Conservation (phyloP, 2,888 invertebrate genomes). For the Cheilosia urbana region DNA sequence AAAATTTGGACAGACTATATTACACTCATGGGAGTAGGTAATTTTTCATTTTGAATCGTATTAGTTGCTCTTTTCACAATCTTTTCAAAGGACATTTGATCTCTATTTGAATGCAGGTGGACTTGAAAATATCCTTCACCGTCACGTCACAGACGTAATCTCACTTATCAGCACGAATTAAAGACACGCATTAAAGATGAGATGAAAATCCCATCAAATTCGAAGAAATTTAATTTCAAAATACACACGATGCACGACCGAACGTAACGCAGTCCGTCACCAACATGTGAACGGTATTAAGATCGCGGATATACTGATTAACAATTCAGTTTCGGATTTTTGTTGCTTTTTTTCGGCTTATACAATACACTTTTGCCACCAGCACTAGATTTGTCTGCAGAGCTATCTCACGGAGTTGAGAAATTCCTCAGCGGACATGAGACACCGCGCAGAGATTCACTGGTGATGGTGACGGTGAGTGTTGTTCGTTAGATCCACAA, state of each 20-base stretch:
- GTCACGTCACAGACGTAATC: slow-evolving; percentile 5
- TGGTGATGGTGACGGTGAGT: slow-evolving; percentile 15
- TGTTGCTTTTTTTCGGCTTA: slow-evolving; percentile 68
- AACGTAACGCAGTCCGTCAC: slow-evolving; percentile 79
- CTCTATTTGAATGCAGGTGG: neutral
- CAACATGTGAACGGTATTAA: slow-evolving; percentile 81
- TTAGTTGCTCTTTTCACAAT: neutral
- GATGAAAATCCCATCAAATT: slow-evolving; percentile 4
- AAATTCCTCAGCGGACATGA: slow-evolving; percentile 68
- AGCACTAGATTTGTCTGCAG: slow-evolving; percentile 63
- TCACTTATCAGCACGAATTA: neutral
- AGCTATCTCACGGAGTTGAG: slow-evolving; percentile 68
- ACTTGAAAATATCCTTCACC: slow-evolving; percentile 26
- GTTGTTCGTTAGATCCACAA: slow-evolving; percentile 38
- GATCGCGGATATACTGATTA: slow-evolving; percentile 80
- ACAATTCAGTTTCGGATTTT: slow-evolving; percentile 72
- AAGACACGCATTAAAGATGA: neutral
- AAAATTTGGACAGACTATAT: neutral
- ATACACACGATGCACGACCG: slow-evolving; percentile 61
- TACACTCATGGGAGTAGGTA: neutral
- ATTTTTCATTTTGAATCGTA: neutral
- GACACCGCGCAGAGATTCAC: slow-evolving; percentile 69
- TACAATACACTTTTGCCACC: slow-evolving; percentile 38
- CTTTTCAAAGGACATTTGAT: neutral
- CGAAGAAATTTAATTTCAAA: slow-evolving; percentile 42